Conservation (phyloP, 2,888 invertebrate genomes). For the Catonia carolina region DNA sequence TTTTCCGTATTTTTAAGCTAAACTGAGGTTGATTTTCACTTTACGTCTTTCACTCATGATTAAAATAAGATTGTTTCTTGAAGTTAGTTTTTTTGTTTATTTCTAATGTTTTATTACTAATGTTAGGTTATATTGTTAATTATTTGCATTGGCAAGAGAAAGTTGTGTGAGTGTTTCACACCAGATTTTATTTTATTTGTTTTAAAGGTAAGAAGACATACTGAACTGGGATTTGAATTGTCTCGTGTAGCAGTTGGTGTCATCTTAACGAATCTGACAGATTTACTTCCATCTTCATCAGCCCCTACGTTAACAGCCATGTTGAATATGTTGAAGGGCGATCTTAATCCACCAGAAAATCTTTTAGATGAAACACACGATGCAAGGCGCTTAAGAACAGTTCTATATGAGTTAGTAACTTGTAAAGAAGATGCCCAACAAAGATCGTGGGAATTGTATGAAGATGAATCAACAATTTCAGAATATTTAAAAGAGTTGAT, state of each 20-base stretch:
- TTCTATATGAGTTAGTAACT: slow-evolving; percentile 75
- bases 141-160: too few species aligned
- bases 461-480: slow-evolving; percentile 83
- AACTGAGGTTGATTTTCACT: too few species aligned
- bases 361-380: slow-evolving; percentile 78
- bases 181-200: too few species aligned
- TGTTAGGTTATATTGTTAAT: too few species aligned
- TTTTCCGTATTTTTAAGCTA: too few species aligned
- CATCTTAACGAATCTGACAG: slow-evolving; percentile 55
- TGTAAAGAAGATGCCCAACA: slow-evolving; percentile 95
- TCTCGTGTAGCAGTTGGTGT: slow-evolving; percentile 78
- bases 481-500: slow-evolving; percentile 76
- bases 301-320: slow-evolving; percentile 15
- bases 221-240: slow-evolving; percentile 78
- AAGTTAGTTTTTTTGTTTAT: too few species aligned
- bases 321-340: slow-evolving; percentile 38
- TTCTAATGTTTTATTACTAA: too few species aligned
- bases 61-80: too few species aligned
- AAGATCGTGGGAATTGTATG: slow-evolving; percentile 90
- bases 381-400: slow-evolving; percentile 70
- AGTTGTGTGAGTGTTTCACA: too few species aligned
- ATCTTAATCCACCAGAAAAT: slow-evolving; percentile 53
- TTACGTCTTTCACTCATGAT: too few species aligned
- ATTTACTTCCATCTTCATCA: slow-evolving; percentile 47
- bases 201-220: slow-evolving; percentile 62